Base-by-base conservation (phyloP, 2,797 vertebrate species). In the Anas capensis region DNA sequence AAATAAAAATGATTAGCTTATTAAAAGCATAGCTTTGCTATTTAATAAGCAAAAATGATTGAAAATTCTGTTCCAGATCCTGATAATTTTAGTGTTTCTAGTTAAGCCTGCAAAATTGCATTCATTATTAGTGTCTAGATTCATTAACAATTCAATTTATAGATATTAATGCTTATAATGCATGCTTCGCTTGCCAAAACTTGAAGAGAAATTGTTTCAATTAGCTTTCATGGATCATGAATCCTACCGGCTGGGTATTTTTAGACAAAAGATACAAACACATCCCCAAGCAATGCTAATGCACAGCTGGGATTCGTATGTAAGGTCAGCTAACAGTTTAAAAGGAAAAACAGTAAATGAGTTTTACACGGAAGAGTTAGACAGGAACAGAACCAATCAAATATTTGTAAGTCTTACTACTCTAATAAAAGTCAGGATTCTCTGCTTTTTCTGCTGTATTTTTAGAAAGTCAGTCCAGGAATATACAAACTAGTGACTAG, bases 121-220 rank as follows among this genome's bases (percentile, higher is more conserved):
- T 98, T 98, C 98, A 98, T 98, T 98, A 98, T 98, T 98, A 98
- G 97, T 98, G 98, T 98, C 98, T 98, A 98, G 97, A 98, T 98
- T 98, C 98, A 98, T 98, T 98, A 98, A 98, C 98, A 98, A 98
- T 98, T 98, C 98, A 98, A 98, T 98, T 98, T 98, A 98, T 98
- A 98, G 98, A 98, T 98, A 98, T 98, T 98, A 98, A 98, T 98
- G 98, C 97, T 98, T 97, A 98, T 97, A 98, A 98, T 98, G 97
- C 98, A 98, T 98, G 98, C 98, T 97, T 97, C 97, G 96, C 98
- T 98, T 98, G 98, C 98, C 98, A 98, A 98, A 98, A 98, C 97
- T 98, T 98, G 98, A 97, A 98, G 98, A 98, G 97, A 98, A 98
- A 98, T 98, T 97, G 98, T 98, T 98, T 98, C 98, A 98, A 98